These are phyloP conservation scores for Gymnocephalus cernua DNA, from an alignment of 2,113 vertebrate species.

Conservation along the genomic window DNA sequence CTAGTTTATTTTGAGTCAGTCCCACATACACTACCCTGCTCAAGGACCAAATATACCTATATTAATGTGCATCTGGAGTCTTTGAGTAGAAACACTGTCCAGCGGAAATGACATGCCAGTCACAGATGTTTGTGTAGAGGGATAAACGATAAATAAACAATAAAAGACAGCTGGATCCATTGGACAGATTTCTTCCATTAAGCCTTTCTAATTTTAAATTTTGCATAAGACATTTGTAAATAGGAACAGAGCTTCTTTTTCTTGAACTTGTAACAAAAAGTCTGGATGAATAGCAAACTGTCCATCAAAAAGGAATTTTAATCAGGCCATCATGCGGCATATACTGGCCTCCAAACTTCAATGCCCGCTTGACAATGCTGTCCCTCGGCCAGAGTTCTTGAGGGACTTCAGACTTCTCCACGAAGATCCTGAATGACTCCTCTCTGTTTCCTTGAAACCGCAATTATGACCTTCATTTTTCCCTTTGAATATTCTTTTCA, in stretches of 20 bases:
- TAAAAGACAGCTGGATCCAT: background rate
- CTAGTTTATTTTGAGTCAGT: background rate
- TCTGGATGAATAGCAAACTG: constrained; percentile 36
- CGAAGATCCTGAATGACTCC: constrained; percentile 57
- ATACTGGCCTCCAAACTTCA: constrained; percentile 17
- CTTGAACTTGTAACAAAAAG: constrained; percentile 2
- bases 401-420: constrained; percentile 32
- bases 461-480: constrained; percentile 57
- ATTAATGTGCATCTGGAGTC: too few relatives aligned
- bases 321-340: constrained; percentile 48
- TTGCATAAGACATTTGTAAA: background rate
- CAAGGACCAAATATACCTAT: too few relatives aligned
- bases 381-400: constrained; percentile 35
- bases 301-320: constrained; percentile 58
- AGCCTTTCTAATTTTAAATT: background rate
- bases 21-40: background rate
- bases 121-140: background rate
- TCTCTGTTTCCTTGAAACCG: constrained; percentile 63
- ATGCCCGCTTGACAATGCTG: constrained; percentile 42
- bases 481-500: constrained; percentile 61
- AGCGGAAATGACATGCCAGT: background rate
- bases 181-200: too few relatives aligned
- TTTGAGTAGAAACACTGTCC: background rate
- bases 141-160: background rate
- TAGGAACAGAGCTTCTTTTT: background rate